Evolutionary conservation across 2,888 invertebrate genomes (phyloP), one percentile per base, ranked within the genome.

Genomic region (Orchestes rusci): DNA sequence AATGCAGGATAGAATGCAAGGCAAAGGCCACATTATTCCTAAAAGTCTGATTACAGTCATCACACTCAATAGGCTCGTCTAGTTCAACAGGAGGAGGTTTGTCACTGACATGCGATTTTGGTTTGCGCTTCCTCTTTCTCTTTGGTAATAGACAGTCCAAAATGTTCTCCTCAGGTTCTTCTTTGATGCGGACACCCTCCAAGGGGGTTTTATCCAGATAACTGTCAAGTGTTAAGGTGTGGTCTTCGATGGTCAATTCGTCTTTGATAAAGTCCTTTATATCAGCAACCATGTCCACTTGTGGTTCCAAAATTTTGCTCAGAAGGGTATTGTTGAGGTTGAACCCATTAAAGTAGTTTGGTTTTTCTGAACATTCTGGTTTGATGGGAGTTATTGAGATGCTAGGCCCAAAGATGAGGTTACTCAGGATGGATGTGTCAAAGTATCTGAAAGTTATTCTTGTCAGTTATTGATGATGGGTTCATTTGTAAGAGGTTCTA

Each of bases 41-140:
- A 43, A 62, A 67, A 2, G 58, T 61, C 33, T 55, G 53, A 37
- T 64, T 60, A 46, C 67, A 67, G 16, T 59, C 49, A 28, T 64
- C 63, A 50, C 67, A 67, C 27, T 63, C 58, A 8, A 60, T 64
- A 50, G 58, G 67, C 59, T 60, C 69, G 56, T 40, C 65, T 59
- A 39, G 60, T 4, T 58, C 58, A 3, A 56, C 36, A 3, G 54
- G 55, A 16, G 51, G 52, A 10, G 51, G 50, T 48, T 51, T 43
- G 35, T 48, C 30, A 39, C 12, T 45, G 45, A 32, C 48, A 42
- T 45, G 48, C 15, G 37, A 52, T 20, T 48, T 53, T 7, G 23
- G 23, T 10, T 23, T 23, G 7, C 10, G 5, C 43, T 51, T 48
- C 19, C 39, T 47, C 23, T 45, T 42, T 2, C 34, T 34, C 10